Evolutionary conservation across 53 echinoderm and acorn worm genomes (phyloP).

Genomic region (Crossaster papposus): DNA sequence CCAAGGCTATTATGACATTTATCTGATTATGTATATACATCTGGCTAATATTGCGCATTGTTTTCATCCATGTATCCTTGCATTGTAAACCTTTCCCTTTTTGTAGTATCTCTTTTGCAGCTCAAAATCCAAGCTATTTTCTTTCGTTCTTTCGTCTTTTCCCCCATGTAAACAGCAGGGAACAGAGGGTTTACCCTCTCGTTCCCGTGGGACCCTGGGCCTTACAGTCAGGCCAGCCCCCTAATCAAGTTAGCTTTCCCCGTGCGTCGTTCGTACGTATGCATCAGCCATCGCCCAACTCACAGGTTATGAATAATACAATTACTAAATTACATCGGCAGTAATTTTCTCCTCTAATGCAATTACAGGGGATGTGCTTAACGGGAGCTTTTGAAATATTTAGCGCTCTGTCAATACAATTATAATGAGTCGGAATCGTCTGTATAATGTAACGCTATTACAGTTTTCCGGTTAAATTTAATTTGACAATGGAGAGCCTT

Average conservation of each 20-base stretch:
- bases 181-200: conserved; percentile 4
- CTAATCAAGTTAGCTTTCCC: conserved; percentile 62
- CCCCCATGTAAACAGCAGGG: conserved; percentile 46
- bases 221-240: conserved; percentile 30
- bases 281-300: conserved; percentile 52
- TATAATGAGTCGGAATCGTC: conserved; percentile 73
- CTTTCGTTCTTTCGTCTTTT: neutral
- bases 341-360: conserved; percentile 87
- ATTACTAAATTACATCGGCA: conserved; percentile 90
- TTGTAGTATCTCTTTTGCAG: neutral
- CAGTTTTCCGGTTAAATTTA: conserved; percentile 85
- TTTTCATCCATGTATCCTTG: neutral
- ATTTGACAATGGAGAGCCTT: conserved; percentile 75
- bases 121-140: neutral
- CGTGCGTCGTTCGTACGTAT: conserved; percentile 42
- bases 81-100: neutral
- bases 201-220: conserved; percentile 31
- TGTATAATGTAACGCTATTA: conserved; percentile 72
- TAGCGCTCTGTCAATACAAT: conserved; percentile 64
- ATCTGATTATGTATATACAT: too few species aligned
- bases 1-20: too few species aligned
- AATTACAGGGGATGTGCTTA: conserved; percentile 77
- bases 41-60: neutral
- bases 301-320: conserved; percentile 91
- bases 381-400: conserved; percentile 70